Conservation (phyloP, 2,888 invertebrate species). For the Imbricaverruca yamaguchii region DNA sequence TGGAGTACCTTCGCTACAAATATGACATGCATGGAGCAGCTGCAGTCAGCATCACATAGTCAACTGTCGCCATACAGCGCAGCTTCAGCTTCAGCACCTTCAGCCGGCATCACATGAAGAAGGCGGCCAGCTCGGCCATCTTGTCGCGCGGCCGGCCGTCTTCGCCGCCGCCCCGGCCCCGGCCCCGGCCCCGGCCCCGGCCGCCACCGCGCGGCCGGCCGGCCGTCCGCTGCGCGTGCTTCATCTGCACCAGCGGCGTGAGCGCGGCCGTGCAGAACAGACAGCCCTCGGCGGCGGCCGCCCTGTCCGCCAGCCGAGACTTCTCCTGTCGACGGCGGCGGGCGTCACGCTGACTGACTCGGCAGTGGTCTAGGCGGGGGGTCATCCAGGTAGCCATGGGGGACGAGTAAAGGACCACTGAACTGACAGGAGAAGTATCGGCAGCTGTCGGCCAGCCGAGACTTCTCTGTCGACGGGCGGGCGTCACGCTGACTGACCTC, state of each 20-base stretch:
- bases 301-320: not conserved
- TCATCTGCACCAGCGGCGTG: conserved; percentile 30
- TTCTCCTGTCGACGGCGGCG: not conserved
- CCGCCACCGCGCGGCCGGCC: not conserved
- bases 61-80: no score
- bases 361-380: no score
- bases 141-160: conserved; percentile 66
- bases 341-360: no score
- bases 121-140: conserved; percentile 89
- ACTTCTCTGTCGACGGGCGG: not conserved
- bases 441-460: not conserved
- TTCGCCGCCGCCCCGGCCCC: conserved; percentile 50
- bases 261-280: conserved; percentile 31
- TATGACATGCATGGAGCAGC: no score
- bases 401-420: no score
- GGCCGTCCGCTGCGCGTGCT: not conserved
- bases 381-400: no score
- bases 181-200: not conserved
- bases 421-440: no score
- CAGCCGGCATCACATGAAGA: conserved; percentile 49
- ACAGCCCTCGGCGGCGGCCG: conserved; percentile 25
- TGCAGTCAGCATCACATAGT: no score
- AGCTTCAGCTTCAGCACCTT: no score
- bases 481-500: no score
- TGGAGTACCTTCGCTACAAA: no score